Base-by-base conservation (phyloP, 2,113 vertebrate genomes). In the Leptobrachium leishanense region DNA sequence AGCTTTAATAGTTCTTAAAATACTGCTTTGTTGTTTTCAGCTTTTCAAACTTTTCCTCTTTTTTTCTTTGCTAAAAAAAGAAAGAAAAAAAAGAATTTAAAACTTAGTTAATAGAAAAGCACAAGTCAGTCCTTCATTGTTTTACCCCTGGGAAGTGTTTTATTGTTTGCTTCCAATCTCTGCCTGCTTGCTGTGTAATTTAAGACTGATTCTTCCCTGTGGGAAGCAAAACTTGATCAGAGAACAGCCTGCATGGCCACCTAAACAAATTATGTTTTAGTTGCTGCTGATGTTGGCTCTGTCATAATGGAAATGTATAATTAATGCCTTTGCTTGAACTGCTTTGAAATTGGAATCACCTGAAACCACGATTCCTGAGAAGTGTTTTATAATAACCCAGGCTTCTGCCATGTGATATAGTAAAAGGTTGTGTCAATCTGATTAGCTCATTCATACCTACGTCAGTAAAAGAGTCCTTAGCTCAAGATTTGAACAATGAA, bases 221-320 rank as follows among this genome's bases (percentile, higher is more conserved):
- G 88, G 89, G 89, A 89, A 90, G 85, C 69, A 88, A 86, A 90
- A 91, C 84, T 88, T 88, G 88, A 88, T 89, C 87, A 89, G 88
- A 90, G 87, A 87, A 87, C 87, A 90, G 85, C 85, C 86, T 86
- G 84, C 83, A 81, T 85, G 85, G 83, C 84, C 85, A 92, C 83
- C 88, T 89, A 91, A 90, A 90, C 88, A 91, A 90, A 91, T 92
- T 85, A 88, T 83, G 83, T 88, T 87, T 87, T 87, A 85, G 87
- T 89, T 86, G 86, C 78, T 90, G 88, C 85, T 88, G 85, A 87
- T 90, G 85, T 87, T 88, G 84, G 84, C 84, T 88, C 75, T 88
- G 88, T 89, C 86, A 89, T 88, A 89, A 87, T 88, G 85, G 84
- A 91, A 91, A 92, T 89, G 83, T 82, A 89, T 89, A 91, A 92